Base-by-base conservation (phyloP, 2,888 invertebrate genomes). In the Leucophenga montana region DNA sequence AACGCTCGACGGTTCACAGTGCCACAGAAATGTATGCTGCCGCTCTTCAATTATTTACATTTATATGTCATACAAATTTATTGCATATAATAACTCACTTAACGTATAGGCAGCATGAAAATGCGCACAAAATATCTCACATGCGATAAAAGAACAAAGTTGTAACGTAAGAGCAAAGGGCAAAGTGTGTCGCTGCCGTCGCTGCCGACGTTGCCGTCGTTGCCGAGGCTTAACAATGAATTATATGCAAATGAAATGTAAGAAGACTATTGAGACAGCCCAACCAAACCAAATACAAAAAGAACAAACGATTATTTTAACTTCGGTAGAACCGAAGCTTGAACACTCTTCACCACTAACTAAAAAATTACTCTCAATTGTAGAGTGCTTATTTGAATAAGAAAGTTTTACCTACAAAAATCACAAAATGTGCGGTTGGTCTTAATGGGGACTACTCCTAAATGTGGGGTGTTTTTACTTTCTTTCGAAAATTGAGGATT, bases 21-120 rank as follows among this genome's bases (percentile, higher is more conserved):
- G 39, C 39, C 39, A 39, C 39, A 39, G 39, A 3, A 39, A 39
- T 5, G 39, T 39, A 39, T 75, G 76, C 74, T 75, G 76, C 74
- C 74, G 74, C 73, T 73, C 77, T 83, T 85, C 85, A 85, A 85
- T 85, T 85, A 85, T 85, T 85, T 85, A 85, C 85, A 84, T 85
- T 84, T 85, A 83, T 82, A 80, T 83, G 83, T 84, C 85, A 83
- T 82, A 81, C 76, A 76, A 86, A 85, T 85, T 85, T 86, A 85
- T 86, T 77, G 84, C 78, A 72, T 74, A 70, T 77, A 79, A 84
- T 86, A 83, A 83, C 77, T 85, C 84, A 85, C 76, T 73, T 73
- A 74, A 46, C 62, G 39, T 61, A 61, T 39, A 48, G 13, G 64
- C 64, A 39, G 22, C 31, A 46, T 14, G 27, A 16, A 14, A 48